phyloP scores from a whole-genome alignment of 2,797 vertebrate species.

The Brachyrhaphis roseni region DNA sequence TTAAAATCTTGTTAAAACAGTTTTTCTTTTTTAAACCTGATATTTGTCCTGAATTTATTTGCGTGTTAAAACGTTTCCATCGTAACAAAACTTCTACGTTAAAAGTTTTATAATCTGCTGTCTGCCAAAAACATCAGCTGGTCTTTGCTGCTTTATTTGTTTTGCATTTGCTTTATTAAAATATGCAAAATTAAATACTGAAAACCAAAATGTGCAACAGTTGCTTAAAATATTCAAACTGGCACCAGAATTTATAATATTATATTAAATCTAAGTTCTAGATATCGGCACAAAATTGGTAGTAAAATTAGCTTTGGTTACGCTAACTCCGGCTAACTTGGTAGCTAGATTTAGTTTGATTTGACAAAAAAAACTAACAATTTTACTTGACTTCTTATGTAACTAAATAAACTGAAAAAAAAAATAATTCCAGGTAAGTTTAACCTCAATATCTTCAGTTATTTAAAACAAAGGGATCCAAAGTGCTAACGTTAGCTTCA shows the following conservation, averaged over 20 bases:
- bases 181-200: not conserved
- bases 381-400: not conserved
- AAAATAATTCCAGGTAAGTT: not conserved
- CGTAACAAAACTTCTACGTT: too few species aligned
- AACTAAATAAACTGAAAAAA: not conserved
- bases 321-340: not conserved
- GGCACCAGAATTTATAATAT: not conserved
- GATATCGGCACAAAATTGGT: not conserved
- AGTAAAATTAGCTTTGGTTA: not conserved
- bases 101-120: not conserved
- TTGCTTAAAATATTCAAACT: not conserved
- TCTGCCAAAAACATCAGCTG: not conserved
- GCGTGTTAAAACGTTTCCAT: too few species aligned
- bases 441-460: not conserved
- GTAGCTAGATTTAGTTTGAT: not conserved
- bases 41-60: too few species aligned
- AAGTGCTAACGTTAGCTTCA: not conserved
- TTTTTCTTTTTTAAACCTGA: too few species aligned
- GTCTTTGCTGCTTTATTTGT: not conserved
- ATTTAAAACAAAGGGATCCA: not conserved
- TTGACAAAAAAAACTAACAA: not conserved
- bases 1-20: too few species aligned
- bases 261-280: not conserved
- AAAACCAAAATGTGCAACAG: slow-evolving; percentile 4
- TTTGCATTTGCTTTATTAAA: not conserved